Evolutionary conservation across 2,113 vertebrate genomes (phyloP).

Genomic region (Myocastor coypus): DNA sequence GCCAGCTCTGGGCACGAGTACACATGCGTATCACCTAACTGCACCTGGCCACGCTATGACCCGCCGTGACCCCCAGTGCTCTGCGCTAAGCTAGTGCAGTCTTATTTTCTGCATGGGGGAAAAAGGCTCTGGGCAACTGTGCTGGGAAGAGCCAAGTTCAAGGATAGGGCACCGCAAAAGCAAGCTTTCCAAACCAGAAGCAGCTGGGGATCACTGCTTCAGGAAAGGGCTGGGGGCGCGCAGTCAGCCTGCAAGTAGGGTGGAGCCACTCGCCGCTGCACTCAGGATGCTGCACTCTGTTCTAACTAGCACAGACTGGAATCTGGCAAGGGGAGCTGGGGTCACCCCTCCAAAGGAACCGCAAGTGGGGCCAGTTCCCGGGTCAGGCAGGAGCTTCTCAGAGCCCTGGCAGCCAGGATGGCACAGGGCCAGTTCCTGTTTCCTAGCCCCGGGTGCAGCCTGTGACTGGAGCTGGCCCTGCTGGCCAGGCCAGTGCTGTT

Average conservation of each 20-base stretch:
- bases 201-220: background rate
- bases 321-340: background rate
- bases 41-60: rapidly evolving
- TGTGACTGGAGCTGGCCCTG: conserved; percentile 53
- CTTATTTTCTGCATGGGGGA: background rate
- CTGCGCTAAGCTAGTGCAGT: background rate
- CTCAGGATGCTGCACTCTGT: background rate
- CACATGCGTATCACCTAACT: background rate
- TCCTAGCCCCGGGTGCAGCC: conserved; percentile 71
- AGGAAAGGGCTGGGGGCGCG: background rate
- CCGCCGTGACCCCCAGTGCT: rapidly evolving
- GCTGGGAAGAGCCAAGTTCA: background rate
- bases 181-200: background rate
- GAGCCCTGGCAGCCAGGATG: conserved; percentile 54
- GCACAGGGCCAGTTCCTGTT: conserved; percentile 58
- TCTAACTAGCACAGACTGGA: background rate
- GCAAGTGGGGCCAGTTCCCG: background rate
- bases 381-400: conserved; percentile 43
- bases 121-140: background rate
- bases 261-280: background rate
- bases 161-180: background rate
- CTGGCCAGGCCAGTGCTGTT: conserved; percentile 88
- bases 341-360: background rate
- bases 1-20: background rate
- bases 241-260: background rate